These are phyloP conservation scores for Austrofundulus limnaeus DNA, from an alignment of 2,113 vertebrate genomes.

Conservation along the genomic window DNA sequence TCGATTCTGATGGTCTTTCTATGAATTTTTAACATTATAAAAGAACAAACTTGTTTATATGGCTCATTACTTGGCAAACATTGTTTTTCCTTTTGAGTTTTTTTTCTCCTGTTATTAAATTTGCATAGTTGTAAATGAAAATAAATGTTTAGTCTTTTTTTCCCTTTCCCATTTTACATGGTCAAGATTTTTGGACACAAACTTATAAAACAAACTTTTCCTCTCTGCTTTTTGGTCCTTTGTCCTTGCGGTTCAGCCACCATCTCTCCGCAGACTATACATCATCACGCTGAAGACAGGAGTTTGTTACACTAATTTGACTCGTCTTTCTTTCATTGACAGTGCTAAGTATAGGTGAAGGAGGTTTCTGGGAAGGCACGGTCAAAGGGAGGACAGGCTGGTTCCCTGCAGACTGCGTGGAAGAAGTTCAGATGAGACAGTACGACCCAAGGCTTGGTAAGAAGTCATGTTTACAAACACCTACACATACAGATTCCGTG, in stretches of 20 bases:
- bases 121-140: slow-evolving; percentile 29
- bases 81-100: slow-evolving; percentile 10
- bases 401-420: slow-evolving; percentile 98
- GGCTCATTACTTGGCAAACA: slow-evolving; percentile 14
- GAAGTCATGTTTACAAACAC: slow-evolving; percentile 34
- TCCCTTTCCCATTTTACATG: neutral
- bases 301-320: slow-evolving; percentile 25
- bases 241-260: slow-evolving; percentile 31
- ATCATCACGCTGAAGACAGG: slow-evolving; percentile 8
- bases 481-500: neutral
- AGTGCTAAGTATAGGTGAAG: slow-evolving; percentile 98
- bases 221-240: slow-evolving; percentile 16
- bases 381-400: slow-evolving; percentile 97
- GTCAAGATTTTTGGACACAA: slow-evolving; percentile 27
- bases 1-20: slow-evolving; percentile 1
- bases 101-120: slow-evolving; percentile 2
- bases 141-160: neutral
- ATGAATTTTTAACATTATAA: neutral
- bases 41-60: neutral
- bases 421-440: slow-evolving; percentile 98
- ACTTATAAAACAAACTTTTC: slow-evolving; percentile 21
- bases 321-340: slow-evolving; percentile 50
- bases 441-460: slow-evolving; percentile 91
- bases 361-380: slow-evolving; percentile 96
- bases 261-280: slow-evolving; percentile 3